A percentile compares a stretch with the other conserved stretches of the same genome.
Conservation (phyloP, 2,113 vertebrate genomes). For the Calidris pugnax region DNA sequence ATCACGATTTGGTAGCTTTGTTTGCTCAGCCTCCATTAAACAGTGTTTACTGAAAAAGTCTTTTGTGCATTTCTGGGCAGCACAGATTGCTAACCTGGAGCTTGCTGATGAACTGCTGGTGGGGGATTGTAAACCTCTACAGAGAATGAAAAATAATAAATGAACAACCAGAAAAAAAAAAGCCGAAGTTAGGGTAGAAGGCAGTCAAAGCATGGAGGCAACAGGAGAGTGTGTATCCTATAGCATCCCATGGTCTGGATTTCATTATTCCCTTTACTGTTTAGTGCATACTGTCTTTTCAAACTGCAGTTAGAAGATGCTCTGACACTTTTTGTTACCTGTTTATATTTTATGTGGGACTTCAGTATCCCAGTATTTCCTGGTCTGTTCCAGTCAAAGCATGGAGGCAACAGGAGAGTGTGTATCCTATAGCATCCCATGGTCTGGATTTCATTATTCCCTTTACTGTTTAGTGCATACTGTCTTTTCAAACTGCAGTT, state of each 20-base stretch:
- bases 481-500: neutral
- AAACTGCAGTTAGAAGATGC: neutral
- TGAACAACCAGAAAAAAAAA: neutral
- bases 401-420: rapidly evolving
- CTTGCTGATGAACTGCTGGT: neutral
- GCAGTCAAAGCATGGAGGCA: neutral
- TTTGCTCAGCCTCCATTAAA: neutral
- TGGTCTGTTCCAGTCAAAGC: neutral
- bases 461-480: neutral
- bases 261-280: neutral
- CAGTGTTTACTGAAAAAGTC: neutral
- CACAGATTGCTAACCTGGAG: neutral
- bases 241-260: neutral
- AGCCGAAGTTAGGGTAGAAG: neutral
- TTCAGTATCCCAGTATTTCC: neutral
- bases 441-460: neutral
- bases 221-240: rapidly evolving
- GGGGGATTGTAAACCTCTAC: neutral
- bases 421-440: neutral
- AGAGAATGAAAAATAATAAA: neutral
- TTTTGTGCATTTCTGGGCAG: neutral
- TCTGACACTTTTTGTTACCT: neutral
- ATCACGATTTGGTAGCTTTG: neutral
- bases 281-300: neutral
- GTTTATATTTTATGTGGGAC: neutral